Percentiles rank a stretch among this genome's conserved stretches.
phyloP scores from a whole-genome alignment of 2,888 invertebrate genomes.

The Gymnoscelis rufifasciata region DNA sequence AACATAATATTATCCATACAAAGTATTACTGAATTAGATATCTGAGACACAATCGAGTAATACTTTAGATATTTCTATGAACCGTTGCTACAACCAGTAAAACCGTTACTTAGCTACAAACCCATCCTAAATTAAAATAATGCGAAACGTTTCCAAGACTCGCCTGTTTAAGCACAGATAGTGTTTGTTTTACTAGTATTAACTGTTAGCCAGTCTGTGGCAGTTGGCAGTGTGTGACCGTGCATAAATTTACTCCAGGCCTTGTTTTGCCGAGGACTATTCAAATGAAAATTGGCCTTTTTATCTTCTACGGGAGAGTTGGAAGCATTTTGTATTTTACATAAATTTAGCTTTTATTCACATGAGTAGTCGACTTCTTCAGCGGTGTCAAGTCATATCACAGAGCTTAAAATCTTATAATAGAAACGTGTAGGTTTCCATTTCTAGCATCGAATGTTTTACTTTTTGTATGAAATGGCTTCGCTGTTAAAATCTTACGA shows the following conservation, averaged over 20 bases:
- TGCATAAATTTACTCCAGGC: slow-evolving; percentile 12
- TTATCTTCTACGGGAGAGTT: slow-evolving; percentile 14
- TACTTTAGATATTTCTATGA: too few species aligned
- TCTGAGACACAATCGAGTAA: too few species aligned
- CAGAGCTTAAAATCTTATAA: slow-evolving; percentile 4
- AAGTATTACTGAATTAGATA: too few species aligned
- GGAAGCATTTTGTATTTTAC: slow-evolving; percentile 6
- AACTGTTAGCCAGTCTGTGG: neutral
- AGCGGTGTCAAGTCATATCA: too few species aligned
- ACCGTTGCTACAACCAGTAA: neutral
- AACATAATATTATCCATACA: too few species aligned
- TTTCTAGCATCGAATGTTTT: too few species aligned
- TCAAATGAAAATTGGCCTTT: slow-evolving; percentile 5
- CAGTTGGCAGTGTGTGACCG: slow-evolving; percentile 11
- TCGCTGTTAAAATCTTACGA: too few species aligned
- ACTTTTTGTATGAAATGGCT: too few species aligned
- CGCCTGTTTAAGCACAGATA: slow-evolving; percentile 11
- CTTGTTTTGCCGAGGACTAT: slow-evolving; percentile 5
- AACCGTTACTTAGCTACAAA: neutral
- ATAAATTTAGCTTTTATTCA: slow-evolving; percentile 6
- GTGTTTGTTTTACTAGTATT: neutral
- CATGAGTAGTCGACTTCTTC: too few species aligned
- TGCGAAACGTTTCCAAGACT: slow-evolving; percentile 2
- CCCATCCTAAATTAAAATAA: slow-evolving; percentile 4
- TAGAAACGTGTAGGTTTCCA: too few species aligned